phyloP scores from a whole-genome alignment of 2,113 vertebrate species.

The Piaya cayana region DNA sequence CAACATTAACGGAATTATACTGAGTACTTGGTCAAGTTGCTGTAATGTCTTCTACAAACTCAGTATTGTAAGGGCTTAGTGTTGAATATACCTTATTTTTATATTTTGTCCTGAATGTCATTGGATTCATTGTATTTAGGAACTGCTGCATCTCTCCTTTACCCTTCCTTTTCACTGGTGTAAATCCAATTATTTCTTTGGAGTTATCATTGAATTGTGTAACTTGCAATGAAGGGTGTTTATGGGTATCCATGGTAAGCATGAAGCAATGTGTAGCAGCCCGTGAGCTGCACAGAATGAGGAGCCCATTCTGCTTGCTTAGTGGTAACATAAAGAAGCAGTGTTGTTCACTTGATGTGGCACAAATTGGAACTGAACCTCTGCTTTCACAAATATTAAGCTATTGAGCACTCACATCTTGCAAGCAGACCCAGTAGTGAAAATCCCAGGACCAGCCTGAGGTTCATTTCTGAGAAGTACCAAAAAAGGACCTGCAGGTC shows the following conservation, averaged over 20 bases:
- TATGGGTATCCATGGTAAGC: rapidly evolving
- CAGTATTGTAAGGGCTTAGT: not conserved
- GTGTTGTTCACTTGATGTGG: rapidly evolving
- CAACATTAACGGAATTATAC: rapidly evolving
- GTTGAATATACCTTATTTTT: not conserved
- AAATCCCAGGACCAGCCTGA: not conserved
- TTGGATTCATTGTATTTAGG: not conserved
- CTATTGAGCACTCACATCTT: not conserved
- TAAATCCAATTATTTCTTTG: not conserved
- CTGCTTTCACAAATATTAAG: rapidly evolving
- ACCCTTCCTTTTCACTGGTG: not conserved
- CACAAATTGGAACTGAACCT: too few relatives aligned
- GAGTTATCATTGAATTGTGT: not conserved
- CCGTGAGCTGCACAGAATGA: not conserved
- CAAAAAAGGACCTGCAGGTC: too few relatives aligned
- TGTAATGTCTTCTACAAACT: not conserved
- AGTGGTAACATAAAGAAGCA: rapidly evolving
- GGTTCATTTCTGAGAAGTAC: not conserved
- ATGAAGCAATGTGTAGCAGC: not conserved
- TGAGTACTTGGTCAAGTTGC: not conserved
- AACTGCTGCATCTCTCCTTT: not conserved
- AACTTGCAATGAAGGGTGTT: not conserved
- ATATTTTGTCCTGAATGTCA: not conserved
- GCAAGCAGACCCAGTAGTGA: rapidly evolving
- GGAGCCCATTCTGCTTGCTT: not conserved